Percentiles rank a stretch among this genome's conserved stretches.
These are phyloP conservation scores for Peromyscus attwateri DNA, from an alignment of 2,797 vertebrate genomes.

Conservation along the genomic window DNA sequence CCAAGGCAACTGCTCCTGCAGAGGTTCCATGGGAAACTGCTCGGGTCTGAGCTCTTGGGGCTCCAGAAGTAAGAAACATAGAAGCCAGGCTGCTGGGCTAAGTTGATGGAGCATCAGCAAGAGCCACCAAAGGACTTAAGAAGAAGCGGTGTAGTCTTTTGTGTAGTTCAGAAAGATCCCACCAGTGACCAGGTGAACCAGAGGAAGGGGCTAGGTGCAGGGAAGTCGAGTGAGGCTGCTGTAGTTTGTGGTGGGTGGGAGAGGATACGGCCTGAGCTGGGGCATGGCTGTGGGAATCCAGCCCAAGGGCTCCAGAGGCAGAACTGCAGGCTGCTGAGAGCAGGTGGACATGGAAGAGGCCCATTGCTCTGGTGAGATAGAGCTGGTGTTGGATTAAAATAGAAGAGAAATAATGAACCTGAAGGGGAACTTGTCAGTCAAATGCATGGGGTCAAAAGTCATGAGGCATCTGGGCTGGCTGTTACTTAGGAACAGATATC, in stretches of 20 bases:
- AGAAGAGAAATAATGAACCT: slow-evolving; percentile 1
- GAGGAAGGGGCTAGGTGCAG: neutral
- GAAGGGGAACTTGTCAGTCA: neutral
- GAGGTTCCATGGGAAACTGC: neutral
- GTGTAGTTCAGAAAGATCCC: neutral
- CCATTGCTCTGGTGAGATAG: neutral
- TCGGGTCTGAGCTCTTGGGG: neutral
- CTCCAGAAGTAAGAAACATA: neutral
- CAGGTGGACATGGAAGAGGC: neutral
- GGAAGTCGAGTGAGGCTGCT: neutral
- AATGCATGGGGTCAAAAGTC: neutral
- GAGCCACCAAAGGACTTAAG: neutral
- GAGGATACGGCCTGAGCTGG: neutral
- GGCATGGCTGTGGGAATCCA: neutral
- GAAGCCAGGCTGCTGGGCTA: neutral
- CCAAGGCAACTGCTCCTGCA: neutral
- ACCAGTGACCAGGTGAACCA: neutral
- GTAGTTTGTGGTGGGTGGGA: neutral
- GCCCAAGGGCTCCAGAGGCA: neutral
- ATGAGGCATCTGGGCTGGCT: neutral
- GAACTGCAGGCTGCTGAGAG: neutral
- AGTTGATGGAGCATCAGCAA: neutral
- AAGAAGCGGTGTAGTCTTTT: neutral
- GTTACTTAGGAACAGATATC: slow-evolving; percentile 33
- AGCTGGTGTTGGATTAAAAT: neutral